phyloP scores from a whole-genome alignment of 1,140 invertebrate genomes.

The Delia radicum region DNA sequence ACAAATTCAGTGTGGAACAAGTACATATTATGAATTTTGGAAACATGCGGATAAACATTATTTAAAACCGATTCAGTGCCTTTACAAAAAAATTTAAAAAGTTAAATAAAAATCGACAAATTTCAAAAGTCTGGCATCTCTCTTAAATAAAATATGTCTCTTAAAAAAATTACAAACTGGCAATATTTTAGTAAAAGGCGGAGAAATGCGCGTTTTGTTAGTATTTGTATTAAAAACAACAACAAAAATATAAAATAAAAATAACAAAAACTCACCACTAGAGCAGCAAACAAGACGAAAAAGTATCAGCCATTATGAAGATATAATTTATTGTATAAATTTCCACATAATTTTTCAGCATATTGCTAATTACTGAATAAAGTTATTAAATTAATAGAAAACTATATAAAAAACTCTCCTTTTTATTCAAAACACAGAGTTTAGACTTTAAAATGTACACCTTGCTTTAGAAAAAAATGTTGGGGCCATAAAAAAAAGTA shows the following conservation, averaged over 20 bases:
- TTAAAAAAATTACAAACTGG: not conserved
- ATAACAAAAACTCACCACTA: not conserved
- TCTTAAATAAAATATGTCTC: not conserved
- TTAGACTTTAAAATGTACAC: not conserved
- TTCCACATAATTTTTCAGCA: not conserved
- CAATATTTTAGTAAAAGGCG: slow-evolving; percentile 9
- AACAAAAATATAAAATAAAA: not conserved
- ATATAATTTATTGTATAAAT: not conserved
- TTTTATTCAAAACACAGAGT: no score
- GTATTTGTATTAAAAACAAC: not conserved
- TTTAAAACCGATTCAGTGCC: no score
- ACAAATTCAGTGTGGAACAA: no score
- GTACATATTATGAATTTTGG: no score
- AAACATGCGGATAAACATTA: no score
- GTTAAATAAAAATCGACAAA: no score
- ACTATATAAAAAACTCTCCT: not conserved
- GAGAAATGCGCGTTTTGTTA: slow-evolving; percentile 16
- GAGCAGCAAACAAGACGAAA: not conserved
- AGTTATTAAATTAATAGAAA: not conserved
- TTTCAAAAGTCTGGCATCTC: no score
- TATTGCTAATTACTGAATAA: not conserved
- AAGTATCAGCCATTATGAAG: not conserved
- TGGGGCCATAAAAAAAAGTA: not conserved
- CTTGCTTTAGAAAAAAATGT: not conserved
- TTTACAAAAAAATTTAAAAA: no score